Conservation (phyloP, 2,888 invertebrate species). For the Noctua pronuba region DNA sequence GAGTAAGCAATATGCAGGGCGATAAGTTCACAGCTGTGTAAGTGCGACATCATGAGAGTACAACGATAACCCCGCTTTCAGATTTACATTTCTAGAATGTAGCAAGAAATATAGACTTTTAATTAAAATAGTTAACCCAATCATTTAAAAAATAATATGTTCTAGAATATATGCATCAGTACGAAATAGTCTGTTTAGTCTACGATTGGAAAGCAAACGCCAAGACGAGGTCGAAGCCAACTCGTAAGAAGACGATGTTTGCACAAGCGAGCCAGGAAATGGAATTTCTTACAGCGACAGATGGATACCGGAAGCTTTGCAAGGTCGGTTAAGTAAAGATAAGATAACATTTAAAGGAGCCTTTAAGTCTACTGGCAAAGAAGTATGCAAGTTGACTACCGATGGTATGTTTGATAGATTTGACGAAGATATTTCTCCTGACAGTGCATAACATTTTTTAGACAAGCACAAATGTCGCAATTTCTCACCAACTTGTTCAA, state of each 20-base stretch:
- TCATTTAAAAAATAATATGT: neutral
- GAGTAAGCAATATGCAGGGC: neutral
- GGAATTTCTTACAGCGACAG: conserved; percentile 70
- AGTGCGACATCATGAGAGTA: neutral
- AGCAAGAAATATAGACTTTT: neutral
- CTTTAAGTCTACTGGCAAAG: neutral
- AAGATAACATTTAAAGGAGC: conserved; percentile 30
- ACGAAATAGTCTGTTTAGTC: conserved; percentile 49
- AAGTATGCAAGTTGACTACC: neutral
- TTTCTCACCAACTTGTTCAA: neutral
- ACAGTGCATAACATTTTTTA: neutral
- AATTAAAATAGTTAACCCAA: neutral
- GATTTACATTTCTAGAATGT: neutral
- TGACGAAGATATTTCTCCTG: neutral
- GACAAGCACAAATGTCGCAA: neutral
- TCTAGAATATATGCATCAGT: conserved; percentile 23
- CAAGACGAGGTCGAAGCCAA: conserved; percentile 40
- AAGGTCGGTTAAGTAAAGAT: conserved; percentile 26
- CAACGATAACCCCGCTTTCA: neutral
- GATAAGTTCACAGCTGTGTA: neutral
- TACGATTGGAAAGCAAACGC: conserved; percentile 49
- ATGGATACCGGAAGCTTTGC: conserved; percentile 40
- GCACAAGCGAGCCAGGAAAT: conserved; percentile 72
- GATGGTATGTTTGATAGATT: neutral
- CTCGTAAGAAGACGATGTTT: conserved; percentile 65